These are phyloP conservation scores for Eulacestoma nigropectus DNA, from an alignment of 2,113 vertebrate genomes.

Conservation along the genomic window DNA sequence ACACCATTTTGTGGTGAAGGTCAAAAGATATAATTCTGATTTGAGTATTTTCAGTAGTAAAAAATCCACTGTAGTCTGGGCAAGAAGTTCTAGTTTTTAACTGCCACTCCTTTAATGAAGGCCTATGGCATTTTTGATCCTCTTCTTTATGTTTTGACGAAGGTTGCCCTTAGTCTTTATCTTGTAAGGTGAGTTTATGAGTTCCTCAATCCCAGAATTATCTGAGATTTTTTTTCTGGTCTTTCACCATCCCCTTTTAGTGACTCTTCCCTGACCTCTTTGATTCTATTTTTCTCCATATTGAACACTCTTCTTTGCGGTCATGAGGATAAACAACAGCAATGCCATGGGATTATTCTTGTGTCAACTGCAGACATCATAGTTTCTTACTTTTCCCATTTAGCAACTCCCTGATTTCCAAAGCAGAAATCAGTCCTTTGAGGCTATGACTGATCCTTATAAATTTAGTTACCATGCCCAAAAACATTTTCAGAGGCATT, in stretches of 20 bases:
- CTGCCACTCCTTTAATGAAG: neutral
- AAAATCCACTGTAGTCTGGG: neutral
- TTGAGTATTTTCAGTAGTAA: neutral
- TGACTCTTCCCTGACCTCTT: neutral
- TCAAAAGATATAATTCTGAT: neutral
- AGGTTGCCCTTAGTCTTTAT: neutral
- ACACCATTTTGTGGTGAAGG: neutral
- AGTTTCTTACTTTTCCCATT: neutral
- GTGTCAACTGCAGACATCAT: neutral
- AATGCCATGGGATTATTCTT: neutral
- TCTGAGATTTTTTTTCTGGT: neutral
- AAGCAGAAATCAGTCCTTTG: neutral
- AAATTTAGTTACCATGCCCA: neutral
- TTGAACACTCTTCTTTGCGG: neutral
- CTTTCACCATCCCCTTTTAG: neutral
- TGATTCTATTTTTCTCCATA: neutral
- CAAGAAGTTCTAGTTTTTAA: neutral
- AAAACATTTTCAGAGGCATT: neutral
- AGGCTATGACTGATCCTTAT: neutral
- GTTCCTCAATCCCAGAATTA: neutral
- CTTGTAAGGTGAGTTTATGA: neutral
- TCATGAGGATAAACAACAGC: neutral
- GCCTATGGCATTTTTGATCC: neutral
- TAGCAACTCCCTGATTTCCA: neutral
- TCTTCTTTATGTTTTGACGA: neutral